Conservation (phyloP, 1,140 invertebrate species). For the Caenorhabditis briggsae region DNA sequence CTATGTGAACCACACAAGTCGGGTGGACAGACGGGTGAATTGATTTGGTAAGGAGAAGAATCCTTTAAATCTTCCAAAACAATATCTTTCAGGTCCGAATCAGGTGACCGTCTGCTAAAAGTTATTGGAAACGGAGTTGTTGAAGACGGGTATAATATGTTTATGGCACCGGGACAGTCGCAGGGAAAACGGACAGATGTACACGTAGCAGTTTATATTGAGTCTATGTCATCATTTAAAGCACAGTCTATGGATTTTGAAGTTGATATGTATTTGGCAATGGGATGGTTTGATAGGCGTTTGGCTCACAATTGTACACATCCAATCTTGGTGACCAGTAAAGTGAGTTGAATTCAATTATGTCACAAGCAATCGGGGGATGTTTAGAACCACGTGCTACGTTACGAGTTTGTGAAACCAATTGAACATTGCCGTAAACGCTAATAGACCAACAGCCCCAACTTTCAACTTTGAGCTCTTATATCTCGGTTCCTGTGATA, state of each 20-base stretch:
- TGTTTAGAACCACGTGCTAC: too few relatives aligned
- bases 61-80: not conserved
- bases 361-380: too few relatives aligned
- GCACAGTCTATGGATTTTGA: constrained; percentile 78
- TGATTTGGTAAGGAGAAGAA: constrained; percentile 57
- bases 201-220: constrained; percentile 75
- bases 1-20: constrained; percentile 59
- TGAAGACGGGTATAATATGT: constrained; percentile 76
- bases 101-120: constrained; percentile 73
- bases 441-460: too few relatives aligned
- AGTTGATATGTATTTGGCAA: constrained; percentile 77
- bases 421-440: too few relatives aligned
- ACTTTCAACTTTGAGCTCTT: too few relatives aligned
- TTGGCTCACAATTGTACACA: constrained; percentile 76
- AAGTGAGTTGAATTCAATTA: constrained; percentile 56
- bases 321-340: constrained; percentile 76
- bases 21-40: constrained; percentile 47
- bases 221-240: constrained; percentile 77
- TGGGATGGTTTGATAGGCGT: constrained; percentile 77
- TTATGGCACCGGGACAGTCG: constrained; percentile 75
- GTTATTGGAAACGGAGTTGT: constrained; percentile 74
- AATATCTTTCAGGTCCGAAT: constrained; percentile 73
- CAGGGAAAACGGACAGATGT: constrained; percentile 73
- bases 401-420: too few relatives aligned
- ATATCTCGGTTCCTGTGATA: too few relatives aligned